phyloP scores from a whole-genome alignment of 2,113 vertebrate species.

The Zapus hudsonius region DNA sequence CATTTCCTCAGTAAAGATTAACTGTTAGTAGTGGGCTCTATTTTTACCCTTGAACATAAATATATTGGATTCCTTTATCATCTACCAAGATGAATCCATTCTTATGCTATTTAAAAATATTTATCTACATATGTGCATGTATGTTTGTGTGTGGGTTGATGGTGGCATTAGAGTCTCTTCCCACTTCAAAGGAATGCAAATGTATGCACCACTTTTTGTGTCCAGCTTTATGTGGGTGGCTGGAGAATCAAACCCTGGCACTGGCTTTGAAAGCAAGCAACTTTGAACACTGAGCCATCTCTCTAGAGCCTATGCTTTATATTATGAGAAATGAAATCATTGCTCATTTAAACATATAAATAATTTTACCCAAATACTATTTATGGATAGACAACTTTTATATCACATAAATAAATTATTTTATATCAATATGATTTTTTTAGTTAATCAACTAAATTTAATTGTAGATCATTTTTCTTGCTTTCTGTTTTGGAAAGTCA shows the following conservation, averaged over 20 bases:
- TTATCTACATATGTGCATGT: no score
- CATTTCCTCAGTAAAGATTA: not conserved
- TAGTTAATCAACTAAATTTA: not conserved
- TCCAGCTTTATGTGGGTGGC: no score
- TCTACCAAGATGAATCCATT: not conserved
- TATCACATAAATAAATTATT: not conserved
- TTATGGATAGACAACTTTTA: not conserved
- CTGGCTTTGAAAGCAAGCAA: no score
- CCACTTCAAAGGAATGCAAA: no score
- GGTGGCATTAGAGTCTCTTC: no score
- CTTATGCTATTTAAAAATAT: not conserved
- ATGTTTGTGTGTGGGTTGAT: no score
- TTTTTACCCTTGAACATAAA: not conserved
- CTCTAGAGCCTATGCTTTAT: no score
- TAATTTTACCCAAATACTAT: not conserved
- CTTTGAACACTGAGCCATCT: no score
- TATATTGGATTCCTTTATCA: not conserved
- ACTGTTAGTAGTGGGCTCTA: not conserved
- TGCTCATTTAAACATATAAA: not conserved
- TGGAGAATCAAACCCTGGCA: no score
- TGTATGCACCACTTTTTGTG: no score
- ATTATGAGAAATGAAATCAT: not conserved
- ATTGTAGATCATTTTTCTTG: not conserved
- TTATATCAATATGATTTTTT: not conserved
- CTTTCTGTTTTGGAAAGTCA: not conserved